These are phyloP conservation scores for Physocephala rufipes DNA, from an alignment of 2,888 invertebrate species.

Conservation along the genomic window DNA sequence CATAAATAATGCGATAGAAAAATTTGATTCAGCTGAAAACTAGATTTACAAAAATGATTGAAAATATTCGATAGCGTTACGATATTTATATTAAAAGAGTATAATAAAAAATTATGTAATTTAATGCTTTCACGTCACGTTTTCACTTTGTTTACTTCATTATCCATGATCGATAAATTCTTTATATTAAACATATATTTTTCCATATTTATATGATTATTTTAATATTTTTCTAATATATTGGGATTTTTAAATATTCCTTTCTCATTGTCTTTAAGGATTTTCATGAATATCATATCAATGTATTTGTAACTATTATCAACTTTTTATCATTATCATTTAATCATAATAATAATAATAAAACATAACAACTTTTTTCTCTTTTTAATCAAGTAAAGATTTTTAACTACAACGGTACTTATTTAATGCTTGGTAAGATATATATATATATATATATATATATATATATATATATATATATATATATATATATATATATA, in stretches of 20 bases:
- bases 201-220: conserved; percentile 38
- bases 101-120: too few species aligned
- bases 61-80: too few species aligned
- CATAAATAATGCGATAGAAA: too few species aligned
- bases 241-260: conserved; percentile 42
- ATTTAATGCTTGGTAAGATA: conserved; percentile 55
- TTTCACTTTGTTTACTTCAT: conserved; percentile 14
- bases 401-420: conserved; percentile 58
- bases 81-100: too few species aligned
- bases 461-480: too few species aligned
- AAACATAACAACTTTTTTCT: conserved; percentile 40
- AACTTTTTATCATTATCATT: conserved; percentile 35
- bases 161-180: conserved; percentile 37
- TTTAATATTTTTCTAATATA: conserved; percentile 45
- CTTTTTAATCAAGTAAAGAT: conserved; percentile 38
- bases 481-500: too few species aligned
- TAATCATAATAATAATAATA: conserved; percentile 27
- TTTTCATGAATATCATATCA: conserved; percentile 42
- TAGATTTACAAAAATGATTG: too few species aligned
- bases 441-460: conserved; percentile 40
- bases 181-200: conserved; percentile 39
- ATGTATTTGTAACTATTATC: conserved; percentile 30
- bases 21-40: too few species aligned
- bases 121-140: conserved; percentile 4
- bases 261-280: conserved; percentile 31